Base-by-base conservation (phyloP, 2,113 vertebrate genomes). In the Nibea albiflora region DNA sequence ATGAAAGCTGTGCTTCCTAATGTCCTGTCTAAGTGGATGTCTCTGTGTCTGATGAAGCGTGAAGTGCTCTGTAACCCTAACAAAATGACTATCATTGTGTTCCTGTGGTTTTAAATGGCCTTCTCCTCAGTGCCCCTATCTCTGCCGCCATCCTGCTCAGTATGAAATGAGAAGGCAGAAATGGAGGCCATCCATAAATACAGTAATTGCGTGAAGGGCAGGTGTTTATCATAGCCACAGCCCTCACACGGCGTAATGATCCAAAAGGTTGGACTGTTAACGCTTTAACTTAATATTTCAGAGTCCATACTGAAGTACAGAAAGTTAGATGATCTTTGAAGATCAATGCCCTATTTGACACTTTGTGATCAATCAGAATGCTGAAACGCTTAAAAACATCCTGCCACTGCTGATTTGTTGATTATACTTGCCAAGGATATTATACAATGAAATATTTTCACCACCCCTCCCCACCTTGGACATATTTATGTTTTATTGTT, bases 31-130 rank as follows among this genome's bases (percentile, higher is more conserved):
- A 90, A 94, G 88, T 90, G 85, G 91, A 93, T 92, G 89, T 91
- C 86, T 93, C 87, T 93, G 88, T 94, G 87, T 91, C 85, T 91
- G 86, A 93, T 92, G 87, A 89, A 93, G 92, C 91, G 85, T 92
- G 90, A 94, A 93, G 91, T 90, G 88, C 90, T 92, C 84, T 95
- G 89, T 93, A 90, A 94, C 91, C 90, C 90, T 91, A 92, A 92
- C 89, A 91, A 92, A 93, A 91, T 91, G 90, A 90, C 92, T 85
- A 84, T 90, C 85, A 74, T 89, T 91, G 85, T 88, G 93, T 92
- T 92, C 85, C 90, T 90, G 84, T 91, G 86, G 70, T 86, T 92
- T 90, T 87, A 88, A 91, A 87, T 89, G 87, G 84, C 88, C 85
- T 80, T 75, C 89, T 84, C 76, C 78, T 81, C 82, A 75, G 76